phyloP scores from a whole-genome alignment of 1,140 invertebrate genomes.

The Notospermus geniculatus region DNA sequence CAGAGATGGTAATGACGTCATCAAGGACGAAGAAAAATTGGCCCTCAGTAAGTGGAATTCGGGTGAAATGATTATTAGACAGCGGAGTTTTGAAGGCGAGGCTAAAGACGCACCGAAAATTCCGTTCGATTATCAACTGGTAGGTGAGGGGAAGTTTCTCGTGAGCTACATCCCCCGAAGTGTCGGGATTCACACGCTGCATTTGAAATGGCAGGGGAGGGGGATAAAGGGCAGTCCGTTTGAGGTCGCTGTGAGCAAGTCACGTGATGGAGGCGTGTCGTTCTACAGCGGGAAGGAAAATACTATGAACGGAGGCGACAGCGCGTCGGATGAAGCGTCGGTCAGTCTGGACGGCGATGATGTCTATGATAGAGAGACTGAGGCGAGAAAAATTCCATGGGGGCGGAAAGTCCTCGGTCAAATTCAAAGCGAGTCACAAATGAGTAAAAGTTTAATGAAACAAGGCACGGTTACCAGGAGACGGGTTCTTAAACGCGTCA shows the following conservation, averaged over 20 bases:
- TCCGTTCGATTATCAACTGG: constrained; percentile 33
- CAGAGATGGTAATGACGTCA: no score
- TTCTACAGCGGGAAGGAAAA: no score
- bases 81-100: constrained; percentile 27
- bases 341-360: no score
- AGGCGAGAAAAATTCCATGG: no score
- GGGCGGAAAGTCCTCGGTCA: no score
- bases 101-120: constrained; percentile 28
- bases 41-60: neutral
- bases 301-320: no score
- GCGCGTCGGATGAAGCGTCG: no score
- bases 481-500: constrained; percentile 37
- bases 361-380: no score
- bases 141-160: constrained; percentile 33
- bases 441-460: constrained; percentile 10
- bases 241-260: constrained; percentile 31
- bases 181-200: constrained; percentile 37
- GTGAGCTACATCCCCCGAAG: constrained; percentile 41
- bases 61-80: constrained; percentile 41
- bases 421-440: no score
- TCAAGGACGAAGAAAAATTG: neutral
- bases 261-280: neutral
- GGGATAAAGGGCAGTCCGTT: constrained; percentile 44
- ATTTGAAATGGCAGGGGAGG: constrained; percentile 31
- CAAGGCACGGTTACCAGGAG: constrained; percentile 40